A percentile compares a stretch with the other conserved stretches of the same genome.
These are phyloP conservation scores for Micrastur ruficollis DNA, from an alignment of 2,797 vertebrate genomes.

Conservation along the genomic window DNA sequence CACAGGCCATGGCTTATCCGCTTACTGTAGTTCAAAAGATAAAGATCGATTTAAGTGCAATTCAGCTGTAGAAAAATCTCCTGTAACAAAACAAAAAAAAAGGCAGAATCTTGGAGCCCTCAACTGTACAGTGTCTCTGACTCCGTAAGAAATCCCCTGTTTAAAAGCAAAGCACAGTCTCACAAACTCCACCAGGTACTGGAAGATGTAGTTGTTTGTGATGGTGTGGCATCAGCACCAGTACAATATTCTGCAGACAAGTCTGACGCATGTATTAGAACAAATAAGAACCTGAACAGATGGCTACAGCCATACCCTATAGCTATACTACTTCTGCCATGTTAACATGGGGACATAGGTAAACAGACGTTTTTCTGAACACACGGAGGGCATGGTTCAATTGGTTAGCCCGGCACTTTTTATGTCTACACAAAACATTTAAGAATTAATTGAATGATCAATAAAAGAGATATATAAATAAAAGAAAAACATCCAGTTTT, in stretches of 20 bases:
- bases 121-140: neutral
- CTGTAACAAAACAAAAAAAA: neutral
- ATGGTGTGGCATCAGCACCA: neutral
- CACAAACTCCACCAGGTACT: neutral
- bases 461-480: neutral
- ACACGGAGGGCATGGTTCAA: neutral
- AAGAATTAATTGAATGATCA: neutral
- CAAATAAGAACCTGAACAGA: neutral
- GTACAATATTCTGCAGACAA: neutral
- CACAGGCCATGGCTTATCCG: neutral
- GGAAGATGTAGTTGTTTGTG: neutral
- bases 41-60: neutral
- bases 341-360: neutral
- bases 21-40: neutral
- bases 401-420: neutral
- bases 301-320: neutral
- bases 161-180: neutral
- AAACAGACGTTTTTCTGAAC: neutral
- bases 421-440: neutral
- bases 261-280: neutral
- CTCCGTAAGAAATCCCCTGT: neutral
- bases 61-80: neutral
- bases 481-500: neutral
- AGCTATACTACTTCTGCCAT: neutral
- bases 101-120: neutral